Evolutionary conservation across 2,113 vertebrate genomes (phyloP), one percentile per base, ranked within the genome.

Genomic region (Blennius ocellaris): DNA sequence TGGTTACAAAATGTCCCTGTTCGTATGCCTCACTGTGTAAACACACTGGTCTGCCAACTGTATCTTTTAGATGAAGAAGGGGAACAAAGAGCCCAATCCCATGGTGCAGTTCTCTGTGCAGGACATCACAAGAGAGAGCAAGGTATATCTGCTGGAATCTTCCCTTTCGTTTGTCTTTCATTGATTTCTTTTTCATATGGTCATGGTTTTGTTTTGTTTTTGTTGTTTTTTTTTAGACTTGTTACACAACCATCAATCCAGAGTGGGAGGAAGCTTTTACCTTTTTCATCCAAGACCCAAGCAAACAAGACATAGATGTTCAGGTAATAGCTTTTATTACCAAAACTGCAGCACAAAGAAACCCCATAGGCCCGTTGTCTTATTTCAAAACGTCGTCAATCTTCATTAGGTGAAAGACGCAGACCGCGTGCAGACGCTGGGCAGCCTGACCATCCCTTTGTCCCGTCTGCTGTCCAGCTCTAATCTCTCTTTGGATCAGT

Each of bases 251-350:
- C 0, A 75, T 92, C 44, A 82, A 91, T 75, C 97, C 97, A 0
- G 74, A 93, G 15, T 98, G 96, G 96, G 96, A 96, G 37, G 95
- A 95, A 6, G 96, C 96, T 5, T 97, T 98, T 75, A 96, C 94
- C 6, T 98, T 98, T 88, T 98, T 97, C 83, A 94, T 98, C 69
- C 94, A 95, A 40, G 92, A 97, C 85, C 96, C 96, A 8, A 85
- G 38, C n/a, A 93, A 90, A 50, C 94, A 96, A 67, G 94, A 96
- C 87, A 90, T 98, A 0, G 94, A 87, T 65, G 75, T 92, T 48
- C 86, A 91, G 86, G 88, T 91, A 64, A 57, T 8, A 5, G 15
- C 6, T 58, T 10, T 49, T 11, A 10, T 40, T 14, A 72, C 7
- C 5, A 10, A 7, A 8, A 9, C 12, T 45, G 1, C 21, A 49